Evolutionary conservation across 1,140 invertebrate species (phyloP), one percentile per base, ranked within the genome.

Genomic region (Homalodisca vitripennis): DNA sequence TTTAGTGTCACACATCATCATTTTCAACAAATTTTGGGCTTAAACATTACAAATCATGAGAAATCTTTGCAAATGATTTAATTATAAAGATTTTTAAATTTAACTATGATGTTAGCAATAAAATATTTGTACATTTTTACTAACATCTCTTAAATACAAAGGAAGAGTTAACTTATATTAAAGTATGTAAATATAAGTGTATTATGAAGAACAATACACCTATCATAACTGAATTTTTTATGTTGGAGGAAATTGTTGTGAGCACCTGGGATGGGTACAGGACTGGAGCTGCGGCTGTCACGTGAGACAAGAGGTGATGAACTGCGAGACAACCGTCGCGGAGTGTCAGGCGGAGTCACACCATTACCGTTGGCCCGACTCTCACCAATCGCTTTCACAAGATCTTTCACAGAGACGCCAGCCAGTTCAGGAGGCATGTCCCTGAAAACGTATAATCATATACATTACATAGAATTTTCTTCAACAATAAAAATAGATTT

Each of bases 381-480:
- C 75, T 92, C 90, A 22, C 90, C 89, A 78, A 93, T 88, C 1
- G 87, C 90, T 76, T 91, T 89, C 1, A 93, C 90, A 47, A 93
- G 76, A 68, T 92, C 92, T 68, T 91, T 89, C 1, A 92, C 90
- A 0, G 90, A 92, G 2, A 92, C 89, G 0, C 89, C 88, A 17
- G 87, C 85, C 51, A 90, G 82, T 75, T 90, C 89, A 3, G 82
- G 80, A 0, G 88, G 86, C 70, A 88, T 81, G 75, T 85, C 84
- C 68, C 82, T 83, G 73, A 69, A 69, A 67, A 74, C 24, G 69
- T 53, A 47, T 66, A 22, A 76, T 12, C 79, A 80, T 69, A 2
- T 20, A 66, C 26, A 17, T 32, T 6, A 64, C n/a, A 47, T 66
- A n/a, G n/a, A n/a, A n/a, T n/a, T n/a, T n/a, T n/a, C n/a, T n/a